Evolutionary conservation across 1,140 invertebrate species (phyloP).

Genomic region (Acromyrmex charruanus): DNA sequence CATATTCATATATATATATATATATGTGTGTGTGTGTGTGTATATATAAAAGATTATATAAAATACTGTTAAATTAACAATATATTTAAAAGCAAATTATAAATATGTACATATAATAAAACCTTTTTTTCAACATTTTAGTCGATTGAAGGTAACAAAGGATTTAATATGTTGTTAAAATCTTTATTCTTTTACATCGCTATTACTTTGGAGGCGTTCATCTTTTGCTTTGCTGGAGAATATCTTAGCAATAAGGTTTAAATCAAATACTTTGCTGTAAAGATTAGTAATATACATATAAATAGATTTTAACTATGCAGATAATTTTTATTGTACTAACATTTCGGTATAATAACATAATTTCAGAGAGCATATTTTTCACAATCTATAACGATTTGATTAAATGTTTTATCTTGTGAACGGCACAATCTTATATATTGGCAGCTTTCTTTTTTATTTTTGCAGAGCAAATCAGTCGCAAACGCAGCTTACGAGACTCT

Average conservation of each 20-base stretch:
- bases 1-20: background rate
- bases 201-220: conserved; percentile 57
- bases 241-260: conserved; percentile 60
- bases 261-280: background rate
- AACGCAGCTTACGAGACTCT: conserved; percentile 34
- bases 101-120: background rate
- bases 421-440: background rate
- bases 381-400: background rate
- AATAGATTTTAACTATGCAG: background rate
- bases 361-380: background rate
- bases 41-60: too few species aligned
- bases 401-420: conserved; percentile 23
- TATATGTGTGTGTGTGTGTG: too few species aligned
- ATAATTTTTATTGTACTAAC: background rate
- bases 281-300: background rate
- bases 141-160: background rate
- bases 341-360: background rate
- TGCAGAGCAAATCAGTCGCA: conserved; percentile 46
- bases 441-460: conserved; percentile 1
- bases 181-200: conserved; percentile 42
- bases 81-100: background rate
- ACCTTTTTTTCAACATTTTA: background rate
- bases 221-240: conserved; percentile 61
- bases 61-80: too few species aligned
- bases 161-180: conserved; percentile 12